These are phyloP conservation scores for Netelia melanura DNA, from an alignment of 2,888 invertebrate genomes.

Conservation along the genomic window DNA sequence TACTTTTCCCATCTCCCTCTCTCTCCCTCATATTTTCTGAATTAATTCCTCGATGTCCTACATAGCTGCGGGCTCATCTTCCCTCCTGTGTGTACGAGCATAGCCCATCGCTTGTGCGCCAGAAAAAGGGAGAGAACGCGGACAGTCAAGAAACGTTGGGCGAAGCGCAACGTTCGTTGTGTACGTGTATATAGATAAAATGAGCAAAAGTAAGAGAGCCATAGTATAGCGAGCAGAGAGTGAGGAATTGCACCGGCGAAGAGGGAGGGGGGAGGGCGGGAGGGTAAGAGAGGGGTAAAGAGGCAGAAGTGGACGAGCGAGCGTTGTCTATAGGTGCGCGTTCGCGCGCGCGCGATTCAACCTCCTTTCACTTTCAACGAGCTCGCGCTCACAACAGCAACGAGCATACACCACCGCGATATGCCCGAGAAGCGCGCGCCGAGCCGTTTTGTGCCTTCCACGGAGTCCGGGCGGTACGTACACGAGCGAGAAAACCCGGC, in stretches of 20 bases:
- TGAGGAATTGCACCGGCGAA: slow-evolving; percentile 41
- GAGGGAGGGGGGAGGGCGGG: background rate
- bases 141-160: no score
- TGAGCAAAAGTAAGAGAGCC: no score
- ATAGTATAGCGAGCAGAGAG: slow-evolving; percentile 3
- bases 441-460: slow-evolving; percentile 58
- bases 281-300: slow-evolving; percentile 30
- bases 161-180: background rate
- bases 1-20: no score
- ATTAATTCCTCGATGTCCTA: background rate
- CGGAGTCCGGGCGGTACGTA: slow-evolving; percentile 81
- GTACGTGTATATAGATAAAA: no score
- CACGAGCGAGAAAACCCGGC: slow-evolving; percentile 87
- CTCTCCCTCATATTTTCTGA: background rate
- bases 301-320: slow-evolving; percentile 81
- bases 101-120: background rate
- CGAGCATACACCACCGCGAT: slow-evolving; percentile 16
- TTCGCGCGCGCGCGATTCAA: slow-evolving; percentile 77
- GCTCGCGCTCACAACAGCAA: slow-evolving; percentile 67
- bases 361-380: slow-evolving; percentile 85
- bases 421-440: slow-evolving; percentile 80
- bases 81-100: background rate
- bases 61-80: slow-evolving; percentile 22
- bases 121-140: slow-evolving; percentile 15
- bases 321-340: slow-evolving; percentile 65